Evolutionary conservation across 2,113 vertebrate species (phyloP).

Genomic region (Perca fluviatilis): DNA sequence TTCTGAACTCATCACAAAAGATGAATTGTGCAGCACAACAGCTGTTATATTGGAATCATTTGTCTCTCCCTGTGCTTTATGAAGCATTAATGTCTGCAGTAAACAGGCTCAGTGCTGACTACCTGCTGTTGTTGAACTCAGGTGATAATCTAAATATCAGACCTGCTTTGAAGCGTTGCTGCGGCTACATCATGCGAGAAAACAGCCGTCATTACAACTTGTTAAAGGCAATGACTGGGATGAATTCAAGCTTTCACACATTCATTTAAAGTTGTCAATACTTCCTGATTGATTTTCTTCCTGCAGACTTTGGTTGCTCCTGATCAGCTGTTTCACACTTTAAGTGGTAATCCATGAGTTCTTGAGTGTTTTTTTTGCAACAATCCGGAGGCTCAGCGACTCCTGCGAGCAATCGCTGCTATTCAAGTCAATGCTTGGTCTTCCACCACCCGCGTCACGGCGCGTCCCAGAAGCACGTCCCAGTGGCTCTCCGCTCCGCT

Average conservation of each 20-base stretch:
- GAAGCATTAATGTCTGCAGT: slow-evolving; percentile 15
- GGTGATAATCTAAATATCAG: slow-evolving; percentile 27
- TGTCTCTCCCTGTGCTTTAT: slow-evolving; percentile 18
- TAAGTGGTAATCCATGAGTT: slow-evolving; percentile 29
- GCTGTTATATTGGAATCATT: slow-evolving; percentile 26
- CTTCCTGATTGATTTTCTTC: slow-evolving; percentile 31
- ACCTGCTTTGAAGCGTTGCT: background rate
- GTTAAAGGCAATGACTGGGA: slow-evolving; percentile 35
- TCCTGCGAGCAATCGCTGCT: too few species aligned
- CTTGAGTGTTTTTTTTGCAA: background rate
- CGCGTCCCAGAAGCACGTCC: too few species aligned
- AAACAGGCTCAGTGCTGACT: slow-evolving; percentile 19
- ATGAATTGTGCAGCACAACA: slow-evolving; percentile 15
- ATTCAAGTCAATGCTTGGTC: too few species aligned
- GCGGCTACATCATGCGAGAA: slow-evolving; percentile 20
- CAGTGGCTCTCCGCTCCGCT: too few species aligned
- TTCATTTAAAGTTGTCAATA: slow-evolving; percentile 44
- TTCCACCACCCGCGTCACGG: too few species aligned
- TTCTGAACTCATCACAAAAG: slow-evolving; percentile 41
- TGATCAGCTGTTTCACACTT: slow-evolving; percentile 36
- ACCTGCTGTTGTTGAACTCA: background rate
- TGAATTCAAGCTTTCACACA: slow-evolving; percentile 18
- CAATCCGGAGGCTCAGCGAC: background rate
- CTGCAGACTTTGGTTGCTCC: slow-evolving; percentile 26
- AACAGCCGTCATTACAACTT: slow-evolving; percentile 14